Conservation (phyloP, 2,113 vertebrate species). For the Illadopsis cleaveri region DNA sequence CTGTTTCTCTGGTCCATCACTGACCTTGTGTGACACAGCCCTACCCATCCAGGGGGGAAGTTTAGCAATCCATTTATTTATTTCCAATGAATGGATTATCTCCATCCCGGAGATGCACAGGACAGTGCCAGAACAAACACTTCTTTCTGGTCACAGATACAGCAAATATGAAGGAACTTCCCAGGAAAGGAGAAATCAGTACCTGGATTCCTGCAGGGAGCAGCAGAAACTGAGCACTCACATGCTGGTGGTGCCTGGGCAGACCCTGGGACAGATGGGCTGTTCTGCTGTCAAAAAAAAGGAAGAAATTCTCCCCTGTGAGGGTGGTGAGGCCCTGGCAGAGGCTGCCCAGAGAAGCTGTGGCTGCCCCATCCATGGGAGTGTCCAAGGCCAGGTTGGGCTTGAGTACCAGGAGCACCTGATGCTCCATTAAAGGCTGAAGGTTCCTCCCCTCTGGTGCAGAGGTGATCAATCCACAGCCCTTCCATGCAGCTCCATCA, state of each 20-base stretch:
- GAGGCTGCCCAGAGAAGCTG: background rate
- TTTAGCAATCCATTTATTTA: background rate
- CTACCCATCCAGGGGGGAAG: background rate
- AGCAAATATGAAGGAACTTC: background rate
- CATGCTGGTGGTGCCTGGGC: fast-evolving
- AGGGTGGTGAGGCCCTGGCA: background rate
- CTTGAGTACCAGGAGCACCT: background rate
- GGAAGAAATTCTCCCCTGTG: background rate
- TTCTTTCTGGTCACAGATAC: background rate
- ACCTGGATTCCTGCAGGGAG: background rate
- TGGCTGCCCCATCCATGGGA: background rate
- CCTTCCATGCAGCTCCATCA: background rate
- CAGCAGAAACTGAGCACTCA: background rate
- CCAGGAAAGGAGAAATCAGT: background rate
- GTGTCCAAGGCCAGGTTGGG: background rate
- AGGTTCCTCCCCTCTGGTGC: background rate
- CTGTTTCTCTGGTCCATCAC: background rate
- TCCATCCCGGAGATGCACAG: too few relatives aligned
- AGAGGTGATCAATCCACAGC: background rate
- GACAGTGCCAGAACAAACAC: background rate
- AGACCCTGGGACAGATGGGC: background rate
- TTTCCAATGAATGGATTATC: background rate
- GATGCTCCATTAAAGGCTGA: background rate
- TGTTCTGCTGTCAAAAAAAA: background rate
- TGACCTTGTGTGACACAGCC: background rate